Base-by-base conservation (phyloP, 2,113 vertebrate species). In the Phodopus roborovskii region DNA sequence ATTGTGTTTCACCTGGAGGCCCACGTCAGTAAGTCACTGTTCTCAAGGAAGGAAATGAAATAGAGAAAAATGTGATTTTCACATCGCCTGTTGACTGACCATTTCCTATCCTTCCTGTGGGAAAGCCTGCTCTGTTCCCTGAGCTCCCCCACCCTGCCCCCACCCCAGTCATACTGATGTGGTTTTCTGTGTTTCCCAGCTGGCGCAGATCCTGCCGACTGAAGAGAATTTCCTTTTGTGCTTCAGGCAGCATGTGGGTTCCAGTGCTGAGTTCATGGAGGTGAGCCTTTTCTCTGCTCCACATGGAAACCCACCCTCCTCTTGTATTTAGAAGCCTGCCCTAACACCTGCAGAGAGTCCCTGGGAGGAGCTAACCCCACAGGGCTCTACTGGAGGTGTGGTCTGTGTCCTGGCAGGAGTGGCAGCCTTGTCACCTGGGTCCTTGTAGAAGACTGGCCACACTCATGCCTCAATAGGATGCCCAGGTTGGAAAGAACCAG, bases 211-310 rank as follows among this genome's bases (percentile, higher is more conserved):
- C 98, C 98, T 99, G 88, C 99, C 99, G 2, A 99, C 99, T 0
- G 99, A 99, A 95, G 99, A 99, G 98, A 99, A 99, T 98, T 99
- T 99, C 97, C 98, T 99, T 82, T 98, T 99, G 78, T 99, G 99
- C 98, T 99, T 99, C 98, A 98, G 99, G 92, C 99, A 99, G 97
- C 99, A 99, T 28, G 99, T 99, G 90, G 98, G 99, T 92, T 99
- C 99, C 98, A 99, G 99, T 66, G 87, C 98, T 0, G 99, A 99
- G 97, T 99, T 99, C 92, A 99, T 99, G 99, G 98, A 99, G 98
- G 99, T 99, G 98, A 99, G 90, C 88, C 53, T 30, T 88, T 78
- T 81, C 22, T 78, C 12, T 12, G 1, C 17, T 26, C 39, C 13
- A 12, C 3, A 0, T 0, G 9, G 64, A 71, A 45, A 8, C n/a